phyloP scores from a whole-genome alignment of 2,797 vertebrate species.

The Vireo griseus region DNA sequence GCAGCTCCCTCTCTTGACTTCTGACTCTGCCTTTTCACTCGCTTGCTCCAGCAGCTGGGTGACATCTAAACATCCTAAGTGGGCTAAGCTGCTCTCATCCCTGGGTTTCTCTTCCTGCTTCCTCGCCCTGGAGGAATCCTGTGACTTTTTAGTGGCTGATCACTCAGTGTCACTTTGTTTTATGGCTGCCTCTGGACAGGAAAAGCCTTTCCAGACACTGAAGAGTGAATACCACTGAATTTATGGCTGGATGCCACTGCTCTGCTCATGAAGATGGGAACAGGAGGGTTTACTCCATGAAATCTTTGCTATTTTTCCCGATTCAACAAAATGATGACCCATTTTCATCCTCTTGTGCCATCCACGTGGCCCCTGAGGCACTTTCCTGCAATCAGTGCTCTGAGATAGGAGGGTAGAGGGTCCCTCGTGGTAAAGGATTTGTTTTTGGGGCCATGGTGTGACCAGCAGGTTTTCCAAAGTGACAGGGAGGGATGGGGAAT shows the following conservation, averaged over 20 bases:
- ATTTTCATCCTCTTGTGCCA: background rate
- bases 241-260: background rate
- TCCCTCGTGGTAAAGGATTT: fast-evolving
- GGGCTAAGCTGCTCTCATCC: background rate
- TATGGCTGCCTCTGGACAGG: background rate
- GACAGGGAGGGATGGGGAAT: background rate
- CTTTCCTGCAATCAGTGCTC: background rate
- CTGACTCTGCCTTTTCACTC: background rate
- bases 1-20: background rate
- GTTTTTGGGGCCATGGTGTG: background rate
- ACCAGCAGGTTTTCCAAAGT: background rate
- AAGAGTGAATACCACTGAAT: background rate
- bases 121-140: background rate
- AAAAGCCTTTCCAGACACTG: background rate
- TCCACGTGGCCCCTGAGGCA: background rate
- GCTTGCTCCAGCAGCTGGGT: background rate
- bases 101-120: background rate
- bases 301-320: background rate
- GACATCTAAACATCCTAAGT: background rate
- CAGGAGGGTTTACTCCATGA: background rate
- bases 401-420: background rate
- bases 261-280: background rate
- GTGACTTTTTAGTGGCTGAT: background rate
- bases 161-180: background rate
- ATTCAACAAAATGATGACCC: background rate